Percentiles rank a stretch among this genome's conserved stretches.
Conservation (phyloP, 2,113 vertebrate genomes). For the Pao palembangensis region DNA sequence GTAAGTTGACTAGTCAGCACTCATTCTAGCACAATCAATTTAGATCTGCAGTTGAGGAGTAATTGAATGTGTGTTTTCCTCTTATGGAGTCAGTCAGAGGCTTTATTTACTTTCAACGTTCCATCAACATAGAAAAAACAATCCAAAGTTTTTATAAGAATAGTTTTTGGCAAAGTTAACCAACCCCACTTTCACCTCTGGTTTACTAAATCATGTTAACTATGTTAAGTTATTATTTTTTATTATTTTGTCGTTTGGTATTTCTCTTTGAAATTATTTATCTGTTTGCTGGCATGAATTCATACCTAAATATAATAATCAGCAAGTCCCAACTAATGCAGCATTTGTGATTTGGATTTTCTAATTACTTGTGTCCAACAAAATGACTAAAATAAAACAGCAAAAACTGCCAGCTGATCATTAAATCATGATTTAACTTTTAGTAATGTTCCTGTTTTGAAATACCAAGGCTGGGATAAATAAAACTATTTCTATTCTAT, state of each 20-base stretch:
- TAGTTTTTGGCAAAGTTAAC: constrained; percentile 15
- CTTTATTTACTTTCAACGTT: constrained; percentile 32
- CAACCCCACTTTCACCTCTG: neutral
- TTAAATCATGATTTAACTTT: neutral
- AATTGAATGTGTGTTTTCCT: constrained; percentile 43
- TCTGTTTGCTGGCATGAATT: too few species aligned
- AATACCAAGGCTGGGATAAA: too few species aligned
- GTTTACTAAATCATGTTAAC: too few species aligned
- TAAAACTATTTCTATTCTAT: too few species aligned
- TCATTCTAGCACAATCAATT: constrained; percentile 61
- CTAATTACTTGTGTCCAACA: too few species aligned
- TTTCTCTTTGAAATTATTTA: too few species aligned
- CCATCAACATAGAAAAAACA: constrained; percentile 8
- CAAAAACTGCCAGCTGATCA: neutral
- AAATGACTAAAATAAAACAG: too few species aligned
- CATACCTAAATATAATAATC: too few species aligned
- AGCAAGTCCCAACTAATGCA: too few species aligned
- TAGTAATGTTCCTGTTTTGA: neutral
- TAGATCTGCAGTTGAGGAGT: constrained; percentile 47
- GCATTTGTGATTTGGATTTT: too few species aligned
- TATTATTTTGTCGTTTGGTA: too few species aligned
- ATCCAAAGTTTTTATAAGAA: constrained; percentile 13
- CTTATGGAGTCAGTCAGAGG: constrained; percentile 22
- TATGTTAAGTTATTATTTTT: too few species aligned
- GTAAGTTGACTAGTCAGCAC: constrained; percentile 57